Percentiles rank a stretch among this genome's conserved stretches.
phyloP scores from a whole-genome alignment of 2,888 invertebrate genomes.

The Hedya salicella region DNA sequence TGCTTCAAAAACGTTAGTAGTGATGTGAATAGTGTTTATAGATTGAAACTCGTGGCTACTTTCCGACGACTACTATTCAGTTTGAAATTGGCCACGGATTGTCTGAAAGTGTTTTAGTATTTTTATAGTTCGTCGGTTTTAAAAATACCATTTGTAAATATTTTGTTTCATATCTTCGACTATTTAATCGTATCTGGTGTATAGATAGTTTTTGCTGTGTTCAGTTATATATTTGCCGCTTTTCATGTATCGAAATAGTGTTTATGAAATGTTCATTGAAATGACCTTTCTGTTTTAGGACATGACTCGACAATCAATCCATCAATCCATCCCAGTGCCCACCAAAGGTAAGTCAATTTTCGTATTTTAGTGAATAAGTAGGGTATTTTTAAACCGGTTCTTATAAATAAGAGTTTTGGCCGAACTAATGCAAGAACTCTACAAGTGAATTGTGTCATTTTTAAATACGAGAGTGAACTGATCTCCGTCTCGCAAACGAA shows the following conservation, averaged over 20 bases:
- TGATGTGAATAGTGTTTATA: conserved; percentile 29
- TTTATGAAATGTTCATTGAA: conserved; percentile 34
- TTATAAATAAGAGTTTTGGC: background rate
- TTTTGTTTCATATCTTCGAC: conserved; percentile 12
- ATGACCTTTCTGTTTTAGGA: conserved; percentile 76
- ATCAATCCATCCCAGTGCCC: conserved; percentile 83
- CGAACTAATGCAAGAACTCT: background rate
- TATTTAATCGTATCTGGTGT: conserved; percentile 15
- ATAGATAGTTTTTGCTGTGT: conserved; percentile 25
- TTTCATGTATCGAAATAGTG: conserved; percentile 40
- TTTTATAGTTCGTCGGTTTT: conserved; percentile 27
- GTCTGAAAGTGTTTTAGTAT: conserved; percentile 28
- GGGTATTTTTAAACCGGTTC: background rate
- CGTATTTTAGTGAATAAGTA: conserved; percentile 9
- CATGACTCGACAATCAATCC: conserved; percentile 84
- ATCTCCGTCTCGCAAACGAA: background rate
- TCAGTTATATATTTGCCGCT: conserved; percentile 47
- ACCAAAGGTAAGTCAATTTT: conserved; percentile 74
- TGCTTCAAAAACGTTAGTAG: conserved; percentile 45
- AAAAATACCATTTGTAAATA: conserved; percentile 31
- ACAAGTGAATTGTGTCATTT: background rate
- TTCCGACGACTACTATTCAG: conserved; percentile 36
- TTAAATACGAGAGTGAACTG: background rate
- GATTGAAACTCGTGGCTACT: conserved; percentile 35
- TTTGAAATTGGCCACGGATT: conserved; percentile 32